A percentile compares a stretch with the other conserved stretches of the same genome.
Conservation (phyloP, 2,113 vertebrate species). For the Perccottus glenii region DNA sequence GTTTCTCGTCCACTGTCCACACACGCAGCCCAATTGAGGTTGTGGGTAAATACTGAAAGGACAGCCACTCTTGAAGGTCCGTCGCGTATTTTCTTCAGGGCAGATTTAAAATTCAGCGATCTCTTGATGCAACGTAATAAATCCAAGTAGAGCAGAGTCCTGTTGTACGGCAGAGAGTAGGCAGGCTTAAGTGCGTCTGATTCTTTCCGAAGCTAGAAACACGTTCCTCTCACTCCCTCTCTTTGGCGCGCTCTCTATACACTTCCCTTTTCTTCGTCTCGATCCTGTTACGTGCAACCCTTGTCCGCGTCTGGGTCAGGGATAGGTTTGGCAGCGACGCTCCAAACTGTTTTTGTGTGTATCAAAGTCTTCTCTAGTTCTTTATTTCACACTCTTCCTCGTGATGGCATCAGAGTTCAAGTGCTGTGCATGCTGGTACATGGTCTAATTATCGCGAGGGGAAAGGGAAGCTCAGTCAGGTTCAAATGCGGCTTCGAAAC, state of each 20-base stretch:
- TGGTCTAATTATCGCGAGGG: constrained; percentile 20
- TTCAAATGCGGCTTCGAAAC: constrained; percentile 9
- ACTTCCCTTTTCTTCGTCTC: neutral
- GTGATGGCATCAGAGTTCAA: constrained; percentile 36
- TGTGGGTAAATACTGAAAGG: constrained; percentile 17
- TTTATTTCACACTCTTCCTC: neutral
- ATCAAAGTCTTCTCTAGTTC: neutral
- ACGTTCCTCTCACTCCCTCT: constrained; percentile 15
- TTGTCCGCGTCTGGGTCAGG: constrained; percentile 29
- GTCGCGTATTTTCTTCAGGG: neutral
- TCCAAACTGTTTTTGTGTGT: constrained; percentile 35
- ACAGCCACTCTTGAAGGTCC: constrained; percentile 43
- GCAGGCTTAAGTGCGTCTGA: constrained; percentile 56
- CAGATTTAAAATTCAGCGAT: constrained; percentile 1
- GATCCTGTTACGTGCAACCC: constrained; percentile 32
- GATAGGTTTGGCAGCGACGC: constrained; percentile 29
- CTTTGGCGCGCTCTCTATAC: constrained; percentile 10
- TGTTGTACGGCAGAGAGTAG: constrained; percentile 44
- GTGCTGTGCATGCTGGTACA: constrained; percentile 10
- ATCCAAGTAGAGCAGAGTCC: constrained; percentile 44
- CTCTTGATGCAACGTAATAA: constrained; percentile 18
- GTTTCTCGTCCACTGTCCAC: constrained; percentile 25
- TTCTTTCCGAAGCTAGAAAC: constrained; percentile 43
- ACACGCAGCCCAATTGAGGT: constrained; percentile 18
- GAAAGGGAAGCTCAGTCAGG: constrained; percentile 17